Conservation (phyloP, 2,888 invertebrate species). For the Drosophila mayaguana region DNA sequence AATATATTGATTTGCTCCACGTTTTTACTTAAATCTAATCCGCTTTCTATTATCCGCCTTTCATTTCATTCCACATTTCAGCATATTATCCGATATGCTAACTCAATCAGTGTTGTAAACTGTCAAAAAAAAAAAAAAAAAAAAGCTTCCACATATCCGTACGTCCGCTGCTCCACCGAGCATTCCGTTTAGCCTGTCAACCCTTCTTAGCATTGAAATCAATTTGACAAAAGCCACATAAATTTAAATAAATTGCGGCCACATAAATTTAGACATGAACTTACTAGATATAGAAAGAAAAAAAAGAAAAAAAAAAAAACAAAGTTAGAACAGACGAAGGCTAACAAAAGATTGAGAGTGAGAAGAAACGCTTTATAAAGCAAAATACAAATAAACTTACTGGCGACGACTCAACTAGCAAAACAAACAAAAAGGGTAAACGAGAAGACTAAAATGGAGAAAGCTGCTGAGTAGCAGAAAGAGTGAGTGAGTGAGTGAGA, state of each 20-base stretch:
- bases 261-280: constrained; percentile 79
- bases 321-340: not conserved
- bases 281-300: constrained; percentile 5
- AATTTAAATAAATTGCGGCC: constrained; percentile 80
- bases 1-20: too few species aligned
- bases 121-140: constrained; percentile 7
- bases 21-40: constrained; percentile 9
- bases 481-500: not conserved
- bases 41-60: constrained; percentile 38
- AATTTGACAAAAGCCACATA: constrained; percentile 82
- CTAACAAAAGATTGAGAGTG: constrained; percentile 17
- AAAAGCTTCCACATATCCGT: constrained; percentile 16
- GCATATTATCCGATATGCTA: constrained; percentile 50
- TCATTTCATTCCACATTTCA: constrained; percentile 12
- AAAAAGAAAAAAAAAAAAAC: constrained; percentile 3
- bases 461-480: constrained; percentile 4
- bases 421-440: constrained; percentile 70
- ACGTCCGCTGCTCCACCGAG: not conserved
- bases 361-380: constrained; percentile 52
- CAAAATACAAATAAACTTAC: constrained; percentile 77
- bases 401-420: constrained; percentile 79
- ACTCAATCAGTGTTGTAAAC: constrained; percentile 70
- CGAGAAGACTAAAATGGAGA: constrained; percentile 58
- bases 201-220: constrained; percentile 80
- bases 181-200: constrained; percentile 68